These are phyloP conservation scores for Drosophila pectinifera DNA, from an alignment of 1,140 invertebrate genomes.

Conservation along the genomic window DNA sequence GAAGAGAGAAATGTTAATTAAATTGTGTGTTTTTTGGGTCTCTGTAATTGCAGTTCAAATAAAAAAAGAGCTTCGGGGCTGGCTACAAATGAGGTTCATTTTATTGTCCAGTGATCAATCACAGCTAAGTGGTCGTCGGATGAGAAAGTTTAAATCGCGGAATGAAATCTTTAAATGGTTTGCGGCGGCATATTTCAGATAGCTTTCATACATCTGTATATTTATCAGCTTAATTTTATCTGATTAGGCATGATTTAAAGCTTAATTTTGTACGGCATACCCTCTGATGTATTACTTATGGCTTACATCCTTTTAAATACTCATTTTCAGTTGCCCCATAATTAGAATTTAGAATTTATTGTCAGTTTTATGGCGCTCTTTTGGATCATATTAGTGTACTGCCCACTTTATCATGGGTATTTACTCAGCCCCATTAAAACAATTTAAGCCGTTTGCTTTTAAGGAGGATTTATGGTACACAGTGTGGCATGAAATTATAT, in stretches of 20 bases:
- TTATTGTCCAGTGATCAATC: conserved; percentile 38
- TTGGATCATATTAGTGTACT: conserved; percentile 5
- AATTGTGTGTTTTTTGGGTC: conserved; percentile 53
- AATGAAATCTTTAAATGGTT: conserved; percentile 8
- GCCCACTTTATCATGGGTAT: conserved; percentile 9
- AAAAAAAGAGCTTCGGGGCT: conserved; percentile 14
- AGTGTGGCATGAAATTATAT: not conserved
- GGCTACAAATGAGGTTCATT: conserved; percentile 37
- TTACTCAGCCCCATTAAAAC: conserved; percentile 14
- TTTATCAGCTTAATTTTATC: conserved; percentile 4
- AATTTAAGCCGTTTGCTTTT: conserved; percentile 8
- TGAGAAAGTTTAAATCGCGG: conserved; percentile 32
- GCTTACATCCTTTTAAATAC: conserved; percentile 6
- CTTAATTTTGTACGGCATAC: not conserved
- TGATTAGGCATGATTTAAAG: not conserved
- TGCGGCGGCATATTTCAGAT: conserved; percentile 5
- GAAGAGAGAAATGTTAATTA: conserved; percentile 70
- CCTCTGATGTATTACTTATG: conserved; percentile 1
- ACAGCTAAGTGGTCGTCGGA: conserved; percentile 35
- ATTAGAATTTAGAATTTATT: conserved; percentile 11
- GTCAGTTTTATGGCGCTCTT: not conserved
- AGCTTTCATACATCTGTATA: not conserved
- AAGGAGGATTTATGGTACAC: not conserved
- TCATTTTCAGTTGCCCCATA: conserved; percentile 1
- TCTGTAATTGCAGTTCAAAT: conserved; percentile 46